Base-by-base conservation (phyloP, 2,888 invertebrate species). In the Sisyra terminalis region DNA sequence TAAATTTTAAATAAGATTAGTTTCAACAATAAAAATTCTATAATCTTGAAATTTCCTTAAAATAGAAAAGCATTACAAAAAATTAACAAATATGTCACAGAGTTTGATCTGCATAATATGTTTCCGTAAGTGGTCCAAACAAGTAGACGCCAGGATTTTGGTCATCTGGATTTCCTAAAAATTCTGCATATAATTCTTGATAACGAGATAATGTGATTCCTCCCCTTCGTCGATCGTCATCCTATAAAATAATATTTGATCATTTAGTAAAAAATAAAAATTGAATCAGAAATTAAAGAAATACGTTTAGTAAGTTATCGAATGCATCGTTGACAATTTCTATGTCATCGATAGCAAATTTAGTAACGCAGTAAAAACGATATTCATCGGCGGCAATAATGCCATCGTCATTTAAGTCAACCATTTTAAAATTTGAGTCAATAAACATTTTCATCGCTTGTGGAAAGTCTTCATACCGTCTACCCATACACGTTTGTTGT, bases 381-480 rank as follows among this genome's bases (percentile, higher is more conserved):
- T 76, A 87, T 64, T 87, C 86, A 48, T 86, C 83, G 2, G 81
- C 65, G 9, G 75, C 82, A 47, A 87, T 75, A 9, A 84, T 70
- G 2, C 86, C 86, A 53, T 87, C 86, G 44, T 73, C 75, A 54
- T 86, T 83, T 45, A 84, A 68, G 55, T 87, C 86, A 36, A 85
- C 75, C 69, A 83, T 73, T 56, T 77, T 77, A 59, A 86, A 87
- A 62, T 84, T 84, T 42, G 79, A 75, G 58, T 86, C 85, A 55
- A 86, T 86, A 59, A 86, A 86, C 57, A 84, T 81, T 56, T 77
- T 83, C 80, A 86, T 82, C 3, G 86, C 83, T 61, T 85, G 82
- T 1, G 86, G 86, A 55, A 87, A 85, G 46, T 85, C 81, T 9
- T 75, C 74, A 55, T 82, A 86, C 47, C 73, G 69, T 53, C 78